Percentiles rank a stretch among this genome's conserved stretches.
Conservation (phyloP, 2,797 vertebrate species). For the Takifugu ocellatus region DNA sequence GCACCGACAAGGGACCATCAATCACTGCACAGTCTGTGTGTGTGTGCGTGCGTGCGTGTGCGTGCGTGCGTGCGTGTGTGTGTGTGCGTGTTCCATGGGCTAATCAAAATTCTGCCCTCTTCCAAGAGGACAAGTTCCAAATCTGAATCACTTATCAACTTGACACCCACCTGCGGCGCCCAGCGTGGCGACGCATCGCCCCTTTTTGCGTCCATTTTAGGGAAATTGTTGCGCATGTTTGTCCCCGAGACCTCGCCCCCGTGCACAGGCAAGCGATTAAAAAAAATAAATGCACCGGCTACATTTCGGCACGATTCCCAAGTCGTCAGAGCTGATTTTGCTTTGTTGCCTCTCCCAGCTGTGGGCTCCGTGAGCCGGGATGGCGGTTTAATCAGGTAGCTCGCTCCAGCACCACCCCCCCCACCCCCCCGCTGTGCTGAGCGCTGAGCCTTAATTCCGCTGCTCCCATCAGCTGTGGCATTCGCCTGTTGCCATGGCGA, state of each 20-base stretch:
- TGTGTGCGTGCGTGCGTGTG: background rate
- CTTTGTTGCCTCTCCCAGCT: slow-evolving; percentile 23
- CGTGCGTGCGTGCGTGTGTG: slow-evolving; percentile 3
- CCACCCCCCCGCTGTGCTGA: slow-evolving; percentile 56
- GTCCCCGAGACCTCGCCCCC: slow-evolving; percentile 7
- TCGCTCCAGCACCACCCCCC: slow-evolving; percentile 33
- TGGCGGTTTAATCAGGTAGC: slow-evolving; percentile 55
- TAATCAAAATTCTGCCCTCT: slow-evolving; percentile 32
- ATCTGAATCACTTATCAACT: slow-evolving; percentile 40
- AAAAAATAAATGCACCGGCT: slow-evolving; percentile 9
- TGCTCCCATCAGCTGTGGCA: slow-evolving; percentile 54
- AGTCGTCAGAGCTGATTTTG: slow-evolving; percentile 11
- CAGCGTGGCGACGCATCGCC: slow-evolving; percentile 20
- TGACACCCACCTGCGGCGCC: slow-evolving; percentile 26
- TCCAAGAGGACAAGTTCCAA: slow-evolving; percentile 32
- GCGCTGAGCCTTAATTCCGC: slow-evolving; percentile 46
- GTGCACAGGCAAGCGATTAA: background rate
- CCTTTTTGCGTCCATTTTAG: background rate
- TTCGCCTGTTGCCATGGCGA: slow-evolving; percentile 70
- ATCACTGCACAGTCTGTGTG: slow-evolving; percentile 21
- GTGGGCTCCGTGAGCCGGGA: slow-evolving; percentile 43
- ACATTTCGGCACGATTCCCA: slow-evolving; percentile 6
- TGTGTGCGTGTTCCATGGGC: slow-evolving; percentile 16
- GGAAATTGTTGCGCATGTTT: slow-evolving; percentile 7
- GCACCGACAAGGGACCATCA: slow-evolving; percentile 30